These are phyloP conservation scores for Itoplectis maculator DNA, from an alignment of 2,888 invertebrate genomes.

Conservation along the genomic window DNA sequence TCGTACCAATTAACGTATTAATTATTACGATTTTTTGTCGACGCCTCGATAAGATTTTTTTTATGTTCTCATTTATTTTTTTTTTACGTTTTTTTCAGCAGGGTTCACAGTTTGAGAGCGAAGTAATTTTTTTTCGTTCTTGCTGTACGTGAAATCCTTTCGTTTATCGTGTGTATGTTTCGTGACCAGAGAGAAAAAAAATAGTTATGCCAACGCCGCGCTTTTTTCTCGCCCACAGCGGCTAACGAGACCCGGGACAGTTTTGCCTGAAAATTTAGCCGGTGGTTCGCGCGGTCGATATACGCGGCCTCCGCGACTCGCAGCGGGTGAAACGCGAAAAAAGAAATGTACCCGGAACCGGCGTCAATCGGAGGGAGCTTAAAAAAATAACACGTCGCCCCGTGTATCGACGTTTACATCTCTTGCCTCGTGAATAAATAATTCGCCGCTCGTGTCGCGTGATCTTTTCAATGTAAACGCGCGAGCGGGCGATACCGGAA, in stretches of 20 bases:
- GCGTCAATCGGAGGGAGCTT: neutral
- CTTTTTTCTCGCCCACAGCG: neutral
- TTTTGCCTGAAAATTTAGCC: neutral
- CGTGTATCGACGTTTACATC: neutral
- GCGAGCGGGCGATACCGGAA: neutral
- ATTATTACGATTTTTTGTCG: neutral
- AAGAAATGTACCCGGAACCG: neutral
- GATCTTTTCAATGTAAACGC: neutral
- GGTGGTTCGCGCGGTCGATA: neutral
- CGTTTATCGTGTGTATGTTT: neutral
- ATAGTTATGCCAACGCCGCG: neutral
- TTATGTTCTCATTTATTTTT: neutral
- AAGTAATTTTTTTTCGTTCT: neutral
- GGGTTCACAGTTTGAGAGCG: neutral
- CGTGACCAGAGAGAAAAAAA: constrained; percentile 8
- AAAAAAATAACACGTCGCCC: neutral
- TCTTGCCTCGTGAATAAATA: neutral
- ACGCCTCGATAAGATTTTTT: neutral
- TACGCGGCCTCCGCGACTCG: neutral
- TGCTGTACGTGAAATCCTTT: neutral
- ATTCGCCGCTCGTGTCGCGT: neutral
- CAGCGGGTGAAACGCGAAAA: neutral
- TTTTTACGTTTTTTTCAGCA: neutral
- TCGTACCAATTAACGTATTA: neutral
- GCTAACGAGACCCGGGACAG: neutral